Percentiles rank a stretch among this genome's conserved stretches.
These are phyloP conservation scores for Campopleginae sp. DNA, from an alignment of 2,888 invertebrate genomes.

Conservation along the genomic window DNA sequence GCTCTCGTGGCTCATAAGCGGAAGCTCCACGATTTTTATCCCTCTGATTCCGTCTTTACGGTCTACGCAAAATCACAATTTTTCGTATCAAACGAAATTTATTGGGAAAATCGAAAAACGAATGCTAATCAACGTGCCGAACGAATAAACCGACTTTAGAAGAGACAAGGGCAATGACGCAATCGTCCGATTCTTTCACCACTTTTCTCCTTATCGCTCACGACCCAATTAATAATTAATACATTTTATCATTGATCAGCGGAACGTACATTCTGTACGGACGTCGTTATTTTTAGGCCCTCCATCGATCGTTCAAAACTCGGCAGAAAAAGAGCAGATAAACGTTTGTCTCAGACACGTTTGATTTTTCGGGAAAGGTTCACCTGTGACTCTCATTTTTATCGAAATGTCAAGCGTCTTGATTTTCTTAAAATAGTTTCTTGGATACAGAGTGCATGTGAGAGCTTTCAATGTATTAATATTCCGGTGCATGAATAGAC, in stretches of 20 bases:
- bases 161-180: not conserved
- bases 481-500: not conserved
- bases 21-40: not conserved
- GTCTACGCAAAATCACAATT: constrained; percentile 67
- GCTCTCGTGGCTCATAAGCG: not conserved
- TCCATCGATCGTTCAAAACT: too few species aligned
- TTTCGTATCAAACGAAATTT: not conserved
- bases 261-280: not conserved
- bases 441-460: constrained; percentile 67
- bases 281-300: not conserved
- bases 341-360: not conserved
- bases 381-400: not conserved
- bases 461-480: too few species aligned
- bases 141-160: not conserved
- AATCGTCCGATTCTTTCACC: not conserved
- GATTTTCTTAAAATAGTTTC: not conserved
- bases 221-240: not conserved
- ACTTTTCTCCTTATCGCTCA: not conserved
- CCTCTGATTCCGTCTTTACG: not conserved
- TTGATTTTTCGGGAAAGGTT: too few species aligned
- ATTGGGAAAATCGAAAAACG: too few species aligned
- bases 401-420: not conserved
- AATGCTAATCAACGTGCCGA: too few species aligned
- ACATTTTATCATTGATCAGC: not conserved
- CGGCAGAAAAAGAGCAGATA: too few species aligned